Percentiles rank a stretch among this genome's conserved stretches.
phyloP scores from a whole-genome alignment of 2,113 vertebrate genomes.

The Rattus norvegicus region DNA sequence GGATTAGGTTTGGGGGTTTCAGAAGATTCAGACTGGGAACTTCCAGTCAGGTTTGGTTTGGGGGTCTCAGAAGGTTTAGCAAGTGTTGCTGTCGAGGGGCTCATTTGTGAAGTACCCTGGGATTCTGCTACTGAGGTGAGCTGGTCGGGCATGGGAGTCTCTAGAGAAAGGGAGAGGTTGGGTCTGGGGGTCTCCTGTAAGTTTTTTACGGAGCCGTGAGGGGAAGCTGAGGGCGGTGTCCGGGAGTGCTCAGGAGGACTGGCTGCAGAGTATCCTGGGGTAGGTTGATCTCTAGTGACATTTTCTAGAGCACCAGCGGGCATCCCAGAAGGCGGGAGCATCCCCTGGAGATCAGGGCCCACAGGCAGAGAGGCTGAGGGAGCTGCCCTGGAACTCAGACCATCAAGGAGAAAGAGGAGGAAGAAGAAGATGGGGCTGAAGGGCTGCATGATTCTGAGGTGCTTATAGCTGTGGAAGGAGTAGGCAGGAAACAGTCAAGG shows the following conservation, averaged over 20 bases:
- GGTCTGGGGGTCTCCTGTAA: not conserved
- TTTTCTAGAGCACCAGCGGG: not conserved
- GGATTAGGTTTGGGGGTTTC: not conserved
- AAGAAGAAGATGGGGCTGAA: slow-evolving; percentile 7
- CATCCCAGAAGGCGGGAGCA: not conserved
- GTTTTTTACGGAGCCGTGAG: not conserved
- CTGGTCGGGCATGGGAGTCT: not conserved
- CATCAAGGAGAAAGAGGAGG: not conserved
- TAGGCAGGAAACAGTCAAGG: not conserved
- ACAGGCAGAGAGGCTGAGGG: not conserved
- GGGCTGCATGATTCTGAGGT: slow-evolving; percentile 35
- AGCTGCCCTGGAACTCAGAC: not conserved
- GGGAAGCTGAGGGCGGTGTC: not conserved
- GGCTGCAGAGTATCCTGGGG: not conserved
- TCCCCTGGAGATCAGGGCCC: not conserved
- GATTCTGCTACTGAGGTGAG: slow-evolving; percentile 25
- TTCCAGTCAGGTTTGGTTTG: not conserved
- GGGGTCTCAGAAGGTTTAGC: slow-evolving; percentile 15
- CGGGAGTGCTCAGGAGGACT: not conserved
- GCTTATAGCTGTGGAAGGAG: not conserved
- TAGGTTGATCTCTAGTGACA: not conserved
- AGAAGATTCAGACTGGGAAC: not conserved
- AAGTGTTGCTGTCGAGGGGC: not conserved
- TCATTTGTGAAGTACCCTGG: not conserved
- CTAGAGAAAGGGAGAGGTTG: not conserved